These are phyloP conservation scores for Hemithea aestivaria DNA, from an alignment of 2,888 invertebrate species.

Conservation along the genomic window DNA sequence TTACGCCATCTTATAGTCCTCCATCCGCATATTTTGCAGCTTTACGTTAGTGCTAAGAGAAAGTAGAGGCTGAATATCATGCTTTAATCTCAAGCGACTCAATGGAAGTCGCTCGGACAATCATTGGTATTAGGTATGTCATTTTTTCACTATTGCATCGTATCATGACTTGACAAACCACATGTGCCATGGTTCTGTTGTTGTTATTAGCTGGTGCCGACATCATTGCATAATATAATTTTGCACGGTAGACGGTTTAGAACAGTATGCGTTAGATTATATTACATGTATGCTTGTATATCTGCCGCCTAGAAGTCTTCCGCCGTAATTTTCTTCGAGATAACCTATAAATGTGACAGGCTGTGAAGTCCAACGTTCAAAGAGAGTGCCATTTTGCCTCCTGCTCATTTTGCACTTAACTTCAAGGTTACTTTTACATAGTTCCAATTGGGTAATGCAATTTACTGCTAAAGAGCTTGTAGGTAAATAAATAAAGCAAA, in stretches of 20 bases:
- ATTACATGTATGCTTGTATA: constrained; percentile 35
- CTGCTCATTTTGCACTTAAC: constrained; percentile 37
- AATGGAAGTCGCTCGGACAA: constrained; percentile 55
- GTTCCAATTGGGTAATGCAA: constrained; percentile 30
- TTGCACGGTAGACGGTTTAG: constrained; percentile 50
- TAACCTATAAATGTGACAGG: constrained; percentile 74
- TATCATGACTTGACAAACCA: constrained; percentile 69
- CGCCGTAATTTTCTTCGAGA: constrained; percentile 29
- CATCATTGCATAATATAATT: constrained; percentile 53
- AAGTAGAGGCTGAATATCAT: constrained; percentile 59
- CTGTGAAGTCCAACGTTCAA: constrained; percentile 68
- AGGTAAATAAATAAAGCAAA: too few species aligned
- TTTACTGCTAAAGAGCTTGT: constrained; percentile 4
- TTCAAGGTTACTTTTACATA: constrained; percentile 52
- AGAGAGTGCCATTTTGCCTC: constrained; percentile 52
- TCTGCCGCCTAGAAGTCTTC: constrained; percentile 29
- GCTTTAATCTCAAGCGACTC: constrained; percentile 53
- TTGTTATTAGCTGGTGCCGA: constrained; percentile 60
- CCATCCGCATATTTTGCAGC: constrained; percentile 72
- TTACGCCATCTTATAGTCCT: constrained; percentile 78
- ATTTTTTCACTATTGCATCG: constrained; percentile 64
- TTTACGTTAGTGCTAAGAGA: constrained; percentile 54
- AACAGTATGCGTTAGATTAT: constrained; percentile 34
- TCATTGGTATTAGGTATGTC: constrained; percentile 68
- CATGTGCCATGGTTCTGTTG: constrained; percentile 72